Evolutionary conservation across 1,140 invertebrate species (phyloP).

Genomic region (Leptinotarsa texana): DNA sequence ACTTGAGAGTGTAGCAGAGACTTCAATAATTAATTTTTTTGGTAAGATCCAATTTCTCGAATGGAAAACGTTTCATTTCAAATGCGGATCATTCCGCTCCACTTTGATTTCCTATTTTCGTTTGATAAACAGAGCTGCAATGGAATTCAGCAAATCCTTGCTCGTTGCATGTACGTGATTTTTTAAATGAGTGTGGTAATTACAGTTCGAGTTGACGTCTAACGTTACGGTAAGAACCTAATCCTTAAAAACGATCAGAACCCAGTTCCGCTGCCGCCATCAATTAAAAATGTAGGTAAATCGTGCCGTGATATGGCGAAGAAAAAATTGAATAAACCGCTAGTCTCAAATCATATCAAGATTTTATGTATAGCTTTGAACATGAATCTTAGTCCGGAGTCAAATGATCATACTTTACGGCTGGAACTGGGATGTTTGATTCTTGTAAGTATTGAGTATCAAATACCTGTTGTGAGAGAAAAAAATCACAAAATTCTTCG

Average conservation of each 20-base stretch:
- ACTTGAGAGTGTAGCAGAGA: too few relatives aligned
- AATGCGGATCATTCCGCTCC: neutral
- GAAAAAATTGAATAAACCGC: conserved; percentile 9
- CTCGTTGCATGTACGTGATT: neutral
- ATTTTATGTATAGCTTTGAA: neutral
- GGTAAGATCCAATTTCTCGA: too few relatives aligned
- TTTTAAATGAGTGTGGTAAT: neutral
- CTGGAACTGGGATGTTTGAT: too few relatives aligned
- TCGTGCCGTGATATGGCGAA: conserved; percentile 1
- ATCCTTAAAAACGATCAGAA: conserved; percentile 1
- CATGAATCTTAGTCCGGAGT: too few relatives aligned
- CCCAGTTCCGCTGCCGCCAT: conserved; percentile 4
- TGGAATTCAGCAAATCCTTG: neutral
- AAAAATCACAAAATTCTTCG: too few relatives aligned
- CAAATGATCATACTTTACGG: too few relatives aligned
- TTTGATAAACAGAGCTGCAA: neutral
- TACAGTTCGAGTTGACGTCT: neutral
- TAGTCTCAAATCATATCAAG: neutral
- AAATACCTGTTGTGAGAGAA: too few relatives aligned
- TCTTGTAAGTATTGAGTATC: too few relatives aligned
- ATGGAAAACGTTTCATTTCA: too few relatives aligned
- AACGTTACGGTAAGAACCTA: conserved; percentile 3
- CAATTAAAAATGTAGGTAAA: conserved; percentile 18
- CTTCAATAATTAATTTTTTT: too few relatives aligned
- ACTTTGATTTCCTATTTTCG: neutral